A percentile compares a stretch with the other conserved stretches of the same genome.
phyloP scores from a whole-genome alignment of 2,113 vertebrate species.

The Glaucidium brasilianum region DNA sequence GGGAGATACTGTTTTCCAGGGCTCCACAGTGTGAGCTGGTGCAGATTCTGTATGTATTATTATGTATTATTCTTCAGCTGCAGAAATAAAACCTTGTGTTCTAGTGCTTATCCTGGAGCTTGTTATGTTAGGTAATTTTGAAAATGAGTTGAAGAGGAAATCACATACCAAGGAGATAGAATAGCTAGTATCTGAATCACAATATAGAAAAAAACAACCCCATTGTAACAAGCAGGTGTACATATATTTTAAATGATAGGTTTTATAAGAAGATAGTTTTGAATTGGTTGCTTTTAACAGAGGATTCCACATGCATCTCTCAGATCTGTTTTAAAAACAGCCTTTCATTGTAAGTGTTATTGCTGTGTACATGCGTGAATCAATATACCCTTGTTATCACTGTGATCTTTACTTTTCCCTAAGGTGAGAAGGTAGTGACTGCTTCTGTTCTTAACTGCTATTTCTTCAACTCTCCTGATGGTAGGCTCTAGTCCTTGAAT shows the following conservation, averaged over 20 bases:
- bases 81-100: not conserved
- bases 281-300: not conserved
- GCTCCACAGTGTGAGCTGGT: not conserved
- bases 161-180: not conserved
- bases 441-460: not conserved
- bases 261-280: not conserved
- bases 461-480: not conserved
- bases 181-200: not conserved
- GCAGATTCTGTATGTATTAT: not conserved
- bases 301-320: not conserved
- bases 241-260: not conserved
- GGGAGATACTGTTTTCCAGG: conserved; percentile 29
- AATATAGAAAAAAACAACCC: not conserved
- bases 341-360: not conserved
- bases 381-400: not conserved
- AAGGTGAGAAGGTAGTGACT: not conserved
- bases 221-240: not conserved
- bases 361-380: not conserved
- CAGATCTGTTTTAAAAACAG: not conserved
- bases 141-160: not conserved
- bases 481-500: not conserved
- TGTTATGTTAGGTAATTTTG: not conserved
- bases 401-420: not conserved
- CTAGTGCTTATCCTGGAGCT: not conserved
- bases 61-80: not conserved